Evolutionary conservation across 2,888 invertebrate species (phyloP).

Genomic region (Peribatodes rhomboidaria): DNA sequence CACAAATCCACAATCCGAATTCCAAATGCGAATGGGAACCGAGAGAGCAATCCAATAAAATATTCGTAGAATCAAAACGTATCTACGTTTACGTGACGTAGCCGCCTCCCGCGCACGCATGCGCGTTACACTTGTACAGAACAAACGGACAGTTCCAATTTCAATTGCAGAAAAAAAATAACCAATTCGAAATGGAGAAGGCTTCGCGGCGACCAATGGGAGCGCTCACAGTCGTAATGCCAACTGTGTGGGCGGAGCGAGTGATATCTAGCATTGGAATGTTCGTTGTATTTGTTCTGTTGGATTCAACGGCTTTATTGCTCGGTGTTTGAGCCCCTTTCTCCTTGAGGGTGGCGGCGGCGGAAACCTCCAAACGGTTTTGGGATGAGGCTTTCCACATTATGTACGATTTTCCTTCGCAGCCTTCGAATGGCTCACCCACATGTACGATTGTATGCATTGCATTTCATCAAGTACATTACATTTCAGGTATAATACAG

Average conservation of each 20-base stretch:
- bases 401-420: conserved; percentile 73
- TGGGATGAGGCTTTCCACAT: conserved; percentile 79
- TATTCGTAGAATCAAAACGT: conserved; percentile 80
- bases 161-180: conserved; percentile 86
- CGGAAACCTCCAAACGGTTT: conserved; percentile 81
- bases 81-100: conserved; percentile 84
- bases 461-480: neutral
- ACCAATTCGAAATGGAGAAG: conserved; percentile 86
- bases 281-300: conserved; percentile 86
- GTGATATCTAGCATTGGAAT: conserved; percentile 87
- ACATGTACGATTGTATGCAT: conserved; percentile 53
- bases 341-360: conserved; percentile 78
- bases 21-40: conserved; percentile 80
- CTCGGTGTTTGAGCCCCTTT: conserved; percentile 83
- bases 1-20: conserved; percentile 77
- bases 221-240: conserved; percentile 85
- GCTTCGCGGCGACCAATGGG: conserved; percentile 84
- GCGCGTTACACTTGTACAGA: conserved; percentile 75
- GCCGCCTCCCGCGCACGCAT: conserved; percentile 78
- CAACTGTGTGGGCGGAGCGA: conserved; percentile 85
- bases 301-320: conserved; percentile 84
- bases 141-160: conserved; percentile 84
- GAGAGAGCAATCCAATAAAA: conserved; percentile 83
- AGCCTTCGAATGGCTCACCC: conserved; percentile 61
- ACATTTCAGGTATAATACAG: conserved; percentile 13